Percentiles rank a stretch among this genome's conserved stretches.
Evolutionary conservation across 2,888 invertebrate genomes (phyloP).

Genomic region (Drosophila anomalipes): DNA sequence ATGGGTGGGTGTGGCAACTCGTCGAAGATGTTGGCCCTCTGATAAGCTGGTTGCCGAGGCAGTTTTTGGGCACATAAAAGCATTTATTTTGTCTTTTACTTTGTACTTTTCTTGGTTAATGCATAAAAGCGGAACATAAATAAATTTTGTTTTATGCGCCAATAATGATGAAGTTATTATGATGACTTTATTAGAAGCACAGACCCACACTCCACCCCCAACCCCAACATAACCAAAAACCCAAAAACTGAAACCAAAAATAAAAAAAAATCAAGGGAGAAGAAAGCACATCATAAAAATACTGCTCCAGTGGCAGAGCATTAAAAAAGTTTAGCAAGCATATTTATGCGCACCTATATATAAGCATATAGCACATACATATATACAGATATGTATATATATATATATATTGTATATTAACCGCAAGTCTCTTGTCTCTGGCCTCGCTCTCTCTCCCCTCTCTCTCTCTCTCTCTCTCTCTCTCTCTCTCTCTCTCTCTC

Average conservation of each 20-base stretch:
- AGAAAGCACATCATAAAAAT: conserved; percentile 67
- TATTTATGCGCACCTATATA: conserved; percentile 51
- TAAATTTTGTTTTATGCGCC: conserved; percentile 81
- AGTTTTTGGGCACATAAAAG: conserved; percentile 61
- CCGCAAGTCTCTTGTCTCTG: conserved; percentile 47
- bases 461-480: background rate
- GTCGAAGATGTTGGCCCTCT: conserved; percentile 6
- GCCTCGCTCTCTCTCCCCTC: background rate
- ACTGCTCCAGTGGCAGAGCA: conserved; percentile 51
- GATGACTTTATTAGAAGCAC: conserved; percentile 76
- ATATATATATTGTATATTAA: conserved; percentile 58
- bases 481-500: background rate
- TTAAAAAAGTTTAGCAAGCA: conserved; percentile 74
- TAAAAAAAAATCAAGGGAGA: conserved; percentile 14
- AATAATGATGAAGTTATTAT: conserved; percentile 82
- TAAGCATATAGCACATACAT: conserved; percentile 22
- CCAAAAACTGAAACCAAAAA: conserved; percentile 26
- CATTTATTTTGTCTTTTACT: conserved; percentile 76
- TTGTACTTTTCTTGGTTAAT: conserved; percentile 56
- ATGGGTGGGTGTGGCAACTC: background rate
- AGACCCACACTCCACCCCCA: conserved; percentile 8
- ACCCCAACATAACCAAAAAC: conserved; percentile 3
- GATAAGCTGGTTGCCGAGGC: conserved; percentile 10
- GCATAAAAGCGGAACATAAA: conserved; percentile 66
- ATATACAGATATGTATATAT: conserved; percentile 26